A percentile compares a stretch with the other conserved stretches of the same genome.
These are phyloP conservation scores for Ophraella communa DNA, from an alignment of 2,888 invertebrate species.

Conservation along the genomic window DNA sequence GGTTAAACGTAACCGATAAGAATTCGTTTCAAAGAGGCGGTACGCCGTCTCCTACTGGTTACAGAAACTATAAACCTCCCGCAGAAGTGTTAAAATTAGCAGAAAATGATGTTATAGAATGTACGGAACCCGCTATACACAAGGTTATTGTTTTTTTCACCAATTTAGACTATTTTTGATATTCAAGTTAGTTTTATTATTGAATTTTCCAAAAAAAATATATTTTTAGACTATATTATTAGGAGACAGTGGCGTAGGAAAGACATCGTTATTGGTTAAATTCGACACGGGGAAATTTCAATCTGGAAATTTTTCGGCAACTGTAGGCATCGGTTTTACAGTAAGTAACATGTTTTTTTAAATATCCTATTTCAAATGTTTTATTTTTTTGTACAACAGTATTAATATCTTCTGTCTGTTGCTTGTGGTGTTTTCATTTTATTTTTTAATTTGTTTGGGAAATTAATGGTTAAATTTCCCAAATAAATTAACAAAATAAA, in stretches of 20 bases:
- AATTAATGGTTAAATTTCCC: too few species aligned
- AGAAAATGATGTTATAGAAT: conserved; percentile 60
- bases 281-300: conserved; percentile 94
- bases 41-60: conserved; percentile 79
- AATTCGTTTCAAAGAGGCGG: conserved; percentile 50
- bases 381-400: too few species aligned
- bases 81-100: conserved; percentile 69
- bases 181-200: not conserved
- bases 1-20: conserved; percentile 43
- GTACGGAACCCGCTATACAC: conserved; percentile 68
- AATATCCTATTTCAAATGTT: conserved; percentile 27
- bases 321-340: conserved; percentile 94
- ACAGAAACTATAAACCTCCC: conserved; percentile 79
- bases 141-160: conserved; percentile 62
- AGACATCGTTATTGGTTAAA: conserved; percentile 90
- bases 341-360: conserved; percentile 66
- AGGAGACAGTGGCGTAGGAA: conserved; percentile 93
- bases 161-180: not conserved
- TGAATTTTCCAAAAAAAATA: not conserved
- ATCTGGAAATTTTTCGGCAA: conserved; percentile 89
- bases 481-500: too few species aligned
- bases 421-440: too few species aligned
- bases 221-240: conserved; percentile 83
- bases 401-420: too few species aligned
- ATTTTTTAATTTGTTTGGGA: too few species aligned